Evolutionary conservation across 1,140 invertebrate species (phyloP), one percentile per base, ranked within the genome.

Genomic region (Plectus sambesii): DNA sequence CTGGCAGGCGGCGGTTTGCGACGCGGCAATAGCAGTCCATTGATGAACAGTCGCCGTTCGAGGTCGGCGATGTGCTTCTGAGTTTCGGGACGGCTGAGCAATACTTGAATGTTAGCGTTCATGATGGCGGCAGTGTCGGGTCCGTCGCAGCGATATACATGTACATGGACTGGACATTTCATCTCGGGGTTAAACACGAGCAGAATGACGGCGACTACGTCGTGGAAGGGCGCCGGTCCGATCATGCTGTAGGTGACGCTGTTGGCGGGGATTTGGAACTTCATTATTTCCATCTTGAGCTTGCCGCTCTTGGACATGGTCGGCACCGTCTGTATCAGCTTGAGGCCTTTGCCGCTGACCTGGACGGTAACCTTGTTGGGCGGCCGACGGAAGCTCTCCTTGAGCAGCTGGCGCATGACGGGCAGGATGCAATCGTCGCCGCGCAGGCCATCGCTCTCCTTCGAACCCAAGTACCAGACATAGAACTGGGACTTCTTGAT

Each of bases 401-500:
- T 80, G 51, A 89, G 76, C 48, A 96, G 74, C 59, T 86, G 80
- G 47, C 80, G 76, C 56, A 94, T 80, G 30, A 87, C 85, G 1
- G 85, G 83, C 23, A 83, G 70, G 1, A 87, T 81, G 60, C 81
- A 84, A 56, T 83, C 79, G 8, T 79, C 73, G 39, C 87, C 85
- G 9, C 86, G 75, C 51, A 93, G 76, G 12, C 87, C 87, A 59
- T 84, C 81, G 25, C 84, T 83, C 74, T 94, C 88, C 73, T 89
- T 84, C 57, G 89, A 87, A 19, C 90, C 90, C 56, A 97, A 77
- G 74, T 94, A 96, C 84, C 88, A 90, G 38, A 96, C 88, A 73
- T 97, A 97, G 73, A 92, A 94, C 26, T 87, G 90, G 38, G 86
- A 84, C 70, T 92, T 92, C 74, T 89, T 89, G 58, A 87, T n/a